phyloP scores from a whole-genome alignment of 2,888 invertebrate species.

The Thereva unica region DNA sequence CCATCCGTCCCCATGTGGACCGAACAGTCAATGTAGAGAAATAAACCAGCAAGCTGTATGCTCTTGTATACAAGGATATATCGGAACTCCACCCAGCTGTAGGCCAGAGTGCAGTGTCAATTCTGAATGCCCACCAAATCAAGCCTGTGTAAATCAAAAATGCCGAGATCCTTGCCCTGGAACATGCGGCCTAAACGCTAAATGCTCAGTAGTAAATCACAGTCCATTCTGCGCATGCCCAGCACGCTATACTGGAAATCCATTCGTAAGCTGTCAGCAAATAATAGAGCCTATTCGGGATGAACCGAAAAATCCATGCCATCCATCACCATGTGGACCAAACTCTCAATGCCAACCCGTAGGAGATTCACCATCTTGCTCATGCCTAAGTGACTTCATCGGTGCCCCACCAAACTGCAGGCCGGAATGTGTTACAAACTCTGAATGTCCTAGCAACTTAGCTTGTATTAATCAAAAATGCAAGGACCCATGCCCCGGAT shows the following conservation, averaged over 20 bases:
- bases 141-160: constrained; percentile 72
- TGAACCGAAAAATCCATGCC: constrained; percentile 64
- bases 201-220: constrained; percentile 68
- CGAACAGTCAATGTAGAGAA: constrained; percentile 75
- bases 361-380: constrained; percentile 71
- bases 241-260: constrained; percentile 71
- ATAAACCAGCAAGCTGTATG: constrained; percentile 73
- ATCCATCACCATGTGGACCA: constrained; percentile 74
- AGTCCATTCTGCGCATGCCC: constrained; percentile 78
- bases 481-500: constrained; percentile 71
- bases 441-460: constrained; percentile 70
- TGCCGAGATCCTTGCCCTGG: constrained; percentile 72
- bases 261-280: constrained; percentile 53
- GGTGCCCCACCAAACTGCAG: constrained; percentile 75
- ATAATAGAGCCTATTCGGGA: constrained; percentile 51
- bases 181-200: constrained; percentile 65
- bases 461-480: constrained; percentile 77
- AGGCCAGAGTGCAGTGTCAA: constrained; percentile 74
- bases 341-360: constrained; percentile 68
- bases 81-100: constrained; percentile 74
- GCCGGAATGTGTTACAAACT: constrained; percentile 73
- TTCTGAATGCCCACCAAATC: constrained; percentile 67
- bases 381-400: constrained; percentile 70
- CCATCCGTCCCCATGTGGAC: constrained; percentile 71
- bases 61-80: constrained; percentile 67